Evolutionary conservation across 2,113 vertebrate genomes (phyloP).

Genomic region (Candoia aspera): DNA sequence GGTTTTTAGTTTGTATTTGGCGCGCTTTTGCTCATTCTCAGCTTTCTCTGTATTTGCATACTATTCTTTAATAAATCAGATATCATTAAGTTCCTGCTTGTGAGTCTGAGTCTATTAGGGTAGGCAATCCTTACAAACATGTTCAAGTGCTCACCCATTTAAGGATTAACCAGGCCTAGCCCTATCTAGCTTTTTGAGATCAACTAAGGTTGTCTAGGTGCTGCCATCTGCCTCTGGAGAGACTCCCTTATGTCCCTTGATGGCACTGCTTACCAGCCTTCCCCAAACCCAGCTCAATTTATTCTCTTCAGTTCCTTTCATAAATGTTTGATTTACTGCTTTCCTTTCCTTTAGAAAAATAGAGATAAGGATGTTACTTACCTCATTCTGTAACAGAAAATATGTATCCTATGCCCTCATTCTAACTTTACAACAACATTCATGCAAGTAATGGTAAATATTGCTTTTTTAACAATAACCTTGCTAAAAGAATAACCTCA

Average conservation of each 20-base stretch:
- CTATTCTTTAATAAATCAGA: too few relatives aligned
- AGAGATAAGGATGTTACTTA: background rate
- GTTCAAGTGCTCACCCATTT: background rate
- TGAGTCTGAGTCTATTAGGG: too few relatives aligned
- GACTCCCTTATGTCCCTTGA: background rate
- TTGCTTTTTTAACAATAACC: background rate
- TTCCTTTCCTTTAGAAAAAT: background rate
- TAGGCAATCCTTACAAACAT: too few relatives aligned
- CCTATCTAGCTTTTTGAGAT: background rate
- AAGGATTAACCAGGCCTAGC: background rate
- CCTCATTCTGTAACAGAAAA: background rate
- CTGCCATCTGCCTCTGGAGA: background rate
- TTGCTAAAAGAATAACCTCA: background rate
- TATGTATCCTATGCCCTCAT: background rate
- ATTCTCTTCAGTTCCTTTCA: background rate
- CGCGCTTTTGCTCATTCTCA: too few relatives aligned
- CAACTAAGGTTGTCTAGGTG: background rate
- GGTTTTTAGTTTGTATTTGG: too few relatives aligned
- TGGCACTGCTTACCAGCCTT: background rate
- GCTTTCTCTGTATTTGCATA: too few relatives aligned
- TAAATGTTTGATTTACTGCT: background rate
- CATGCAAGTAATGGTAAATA: background rate
- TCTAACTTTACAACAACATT: background rate
- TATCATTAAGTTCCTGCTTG: too few relatives aligned
- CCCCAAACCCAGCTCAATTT: background rate